Conservation (phyloP, 2,113 vertebrate species). For the Callionymus lyra region DNA sequence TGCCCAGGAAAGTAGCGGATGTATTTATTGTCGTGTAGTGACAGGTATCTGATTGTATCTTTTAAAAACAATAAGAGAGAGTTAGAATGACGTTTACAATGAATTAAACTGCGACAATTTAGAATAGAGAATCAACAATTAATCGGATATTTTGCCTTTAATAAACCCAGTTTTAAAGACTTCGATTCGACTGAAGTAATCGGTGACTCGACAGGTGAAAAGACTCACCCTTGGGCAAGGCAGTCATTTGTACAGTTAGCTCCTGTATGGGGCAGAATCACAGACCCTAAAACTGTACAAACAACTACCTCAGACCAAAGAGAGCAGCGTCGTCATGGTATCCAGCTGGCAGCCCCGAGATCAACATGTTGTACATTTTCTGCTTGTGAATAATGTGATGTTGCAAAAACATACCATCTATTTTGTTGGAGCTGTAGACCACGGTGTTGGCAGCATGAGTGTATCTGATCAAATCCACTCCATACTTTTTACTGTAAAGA, state of each 20-base stretch:
- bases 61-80: constrained; percentile 35
- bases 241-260: constrained; percentile 99
- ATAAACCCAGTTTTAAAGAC: not conserved
- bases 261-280: constrained; percentile 99
- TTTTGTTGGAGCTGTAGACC: constrained; percentile 99
- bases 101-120: too few species aligned
- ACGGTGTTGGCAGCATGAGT: constrained; percentile 98
- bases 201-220: constrained; percentile 40
- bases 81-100: not conserved
- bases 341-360: not conserved
- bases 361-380: not conserved
- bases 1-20: constrained; percentile 97
- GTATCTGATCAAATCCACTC: constrained; percentile 97
- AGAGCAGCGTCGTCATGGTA: constrained; percentile 51
- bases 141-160: too few species aligned
- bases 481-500: constrained; percentile 98
- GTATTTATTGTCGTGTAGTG: constrained; percentile 98
- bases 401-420: constrained; percentile 82
- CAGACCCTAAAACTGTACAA: constrained; percentile 99
- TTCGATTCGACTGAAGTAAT: too few species aligned
- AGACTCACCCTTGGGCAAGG: constrained; percentile 92
- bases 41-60: constrained; percentile 98
- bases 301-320: constrained; percentile 99
- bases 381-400: not conserved
- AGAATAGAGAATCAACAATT: too few species aligned